Evolutionary conservation across 1,140 invertebrate species (phyloP), one percentile per base, ranked within the genome.

Genomic region (Drosophila pandora): DNA sequence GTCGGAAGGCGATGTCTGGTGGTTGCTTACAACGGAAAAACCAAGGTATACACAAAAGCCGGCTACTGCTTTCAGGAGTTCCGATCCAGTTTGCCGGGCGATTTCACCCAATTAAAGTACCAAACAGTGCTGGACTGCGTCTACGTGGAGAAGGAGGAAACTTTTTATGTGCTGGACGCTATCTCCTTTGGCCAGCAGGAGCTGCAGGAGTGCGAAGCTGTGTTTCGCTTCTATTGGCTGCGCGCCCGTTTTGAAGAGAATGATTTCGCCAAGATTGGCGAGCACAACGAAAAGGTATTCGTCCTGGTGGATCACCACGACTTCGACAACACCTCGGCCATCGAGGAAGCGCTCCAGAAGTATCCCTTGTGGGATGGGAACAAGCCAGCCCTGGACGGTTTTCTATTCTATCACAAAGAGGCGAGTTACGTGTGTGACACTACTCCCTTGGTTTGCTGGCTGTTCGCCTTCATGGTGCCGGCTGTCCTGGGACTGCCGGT

Each of bases 391-490:
- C 76, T 97, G 25, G 96, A 97, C 92, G 97, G 97, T 0, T 87
- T 97, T 12, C 87, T 97, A 22, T 97, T 97, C 92, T 97, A 96
- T 90, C 96, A 98, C 89, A 95, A 95, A 77, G 93, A 94, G 70
- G 94, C 94, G 0, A 94, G 95, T 72, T 99, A 99, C 77, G 94
- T 93, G 7, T 93, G 94, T 72, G 96, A 96, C 9, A 90, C 92
- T 34, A 97, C 97, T 0, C 97, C 98, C 0, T 92, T 99, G 10
- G 96, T 98, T 0, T 95, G 95, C 2, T 98, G 97, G 97, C 92
- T 98, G 1, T 97, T 96, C 89, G 93, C 95, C 1, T 98, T 94
- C 88, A 98, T 98, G 97, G 80, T 98, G 8, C 93, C 94, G 2
- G 97, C 98, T 93, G 93, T 97, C 22, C 91, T 98, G 7, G 49